A percentile compares a stretch with the other conserved stretches of the same genome.
These are phyloP conservation scores for Drosophila recens DNA, from an alignment of 2,888 invertebrate species.

Conservation along the genomic window DNA sequence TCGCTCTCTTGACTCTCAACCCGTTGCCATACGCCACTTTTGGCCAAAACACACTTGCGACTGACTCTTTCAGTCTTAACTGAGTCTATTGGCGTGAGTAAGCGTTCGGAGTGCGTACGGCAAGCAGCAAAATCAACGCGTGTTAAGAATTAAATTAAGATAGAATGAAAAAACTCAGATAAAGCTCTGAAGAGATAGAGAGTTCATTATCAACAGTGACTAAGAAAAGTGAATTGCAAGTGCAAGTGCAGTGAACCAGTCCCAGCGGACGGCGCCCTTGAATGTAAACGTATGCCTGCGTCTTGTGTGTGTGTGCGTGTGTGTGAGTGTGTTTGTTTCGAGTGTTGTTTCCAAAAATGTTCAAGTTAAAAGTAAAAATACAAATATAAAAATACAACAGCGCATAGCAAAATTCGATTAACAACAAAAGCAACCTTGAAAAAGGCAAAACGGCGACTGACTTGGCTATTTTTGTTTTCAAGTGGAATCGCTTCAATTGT, in stretches of 20 bases:
- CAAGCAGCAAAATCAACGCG: conserved; percentile 50
- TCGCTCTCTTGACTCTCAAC: conserved; percentile 20
- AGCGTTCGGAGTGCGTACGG: conserved; percentile 60
- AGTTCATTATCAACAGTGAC: conserved; percentile 66
- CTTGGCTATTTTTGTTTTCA: conserved; percentile 64
- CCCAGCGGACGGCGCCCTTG: conserved; percentile 71
- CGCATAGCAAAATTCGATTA: conserved; percentile 66
- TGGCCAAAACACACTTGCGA: conserved; percentile 67
- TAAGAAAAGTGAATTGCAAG: conserved; percentile 47
- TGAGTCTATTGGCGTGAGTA: conserved; percentile 64
- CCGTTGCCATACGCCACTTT: conserved; percentile 68
- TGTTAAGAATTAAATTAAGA: conserved; percentile 56
- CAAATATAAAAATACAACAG: conserved; percentile 31
- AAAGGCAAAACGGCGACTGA: conserved; percentile 55
- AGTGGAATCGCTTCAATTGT: conserved; percentile 62
- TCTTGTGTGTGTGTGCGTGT: conserved; percentile 10
- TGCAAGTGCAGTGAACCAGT: conserved; percentile 64
- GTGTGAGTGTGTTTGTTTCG: conserved; percentile 33
- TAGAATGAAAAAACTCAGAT: conserved; percentile 33
- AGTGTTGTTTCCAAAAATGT: conserved; percentile 71
- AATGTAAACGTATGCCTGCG: conserved; percentile 53
- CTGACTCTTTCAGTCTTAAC: conserved; percentile 67
- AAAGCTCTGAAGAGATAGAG: conserved; percentile 42
- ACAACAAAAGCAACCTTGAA: conserved; percentile 77
- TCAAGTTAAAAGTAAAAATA: conserved; percentile 60